These are phyloP conservation scores for Riptortus pedestris DNA, from an alignment of 1,140 invertebrate species.

Conservation along the genomic window DNA sequence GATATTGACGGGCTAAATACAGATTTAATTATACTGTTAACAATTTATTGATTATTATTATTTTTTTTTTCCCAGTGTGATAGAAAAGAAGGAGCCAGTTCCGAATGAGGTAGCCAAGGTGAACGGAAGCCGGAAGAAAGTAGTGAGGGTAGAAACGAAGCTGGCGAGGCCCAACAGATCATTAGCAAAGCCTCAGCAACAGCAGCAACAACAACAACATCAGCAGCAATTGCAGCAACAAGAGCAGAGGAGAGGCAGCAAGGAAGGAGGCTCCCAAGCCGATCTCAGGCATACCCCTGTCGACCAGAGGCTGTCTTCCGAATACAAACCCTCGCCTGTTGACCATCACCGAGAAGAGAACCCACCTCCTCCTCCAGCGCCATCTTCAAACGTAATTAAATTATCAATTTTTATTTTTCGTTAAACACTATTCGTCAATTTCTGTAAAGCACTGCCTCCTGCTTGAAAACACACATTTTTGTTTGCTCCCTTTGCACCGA, in stretches of 20 bases:
- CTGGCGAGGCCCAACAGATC: conserved; percentile 22
- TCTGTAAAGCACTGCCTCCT: neutral
- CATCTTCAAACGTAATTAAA: conserved; percentile 18
- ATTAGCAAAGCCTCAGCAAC: neutral
- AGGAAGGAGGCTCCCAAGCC: neutral
- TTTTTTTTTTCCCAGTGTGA: neutral
- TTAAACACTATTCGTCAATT: neutral
- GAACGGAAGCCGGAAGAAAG: conserved; percentile 32
- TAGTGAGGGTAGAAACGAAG: conserved; percentile 26
- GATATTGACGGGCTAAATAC: no score
- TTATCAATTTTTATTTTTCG: no score
- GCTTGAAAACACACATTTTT: no score
- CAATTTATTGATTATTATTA: no score
- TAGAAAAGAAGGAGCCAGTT: conserved; percentile 62
- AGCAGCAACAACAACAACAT: conserved; percentile 13
- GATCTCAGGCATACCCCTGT: no score
- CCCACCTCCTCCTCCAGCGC: conserved; percentile 22
- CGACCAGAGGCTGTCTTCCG: neutral
- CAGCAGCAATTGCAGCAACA: conserved; percentile 10
- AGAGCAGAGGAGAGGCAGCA: neutral
- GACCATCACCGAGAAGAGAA: conserved; percentile 1
- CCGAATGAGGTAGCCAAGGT: conserved; percentile 40
- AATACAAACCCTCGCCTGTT: neutral
- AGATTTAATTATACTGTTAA: no score
- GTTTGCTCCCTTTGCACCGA: no score